Conservation (phyloP, 2,113 vertebrate species). For the Datnioides undecimradiatus region DNA sequence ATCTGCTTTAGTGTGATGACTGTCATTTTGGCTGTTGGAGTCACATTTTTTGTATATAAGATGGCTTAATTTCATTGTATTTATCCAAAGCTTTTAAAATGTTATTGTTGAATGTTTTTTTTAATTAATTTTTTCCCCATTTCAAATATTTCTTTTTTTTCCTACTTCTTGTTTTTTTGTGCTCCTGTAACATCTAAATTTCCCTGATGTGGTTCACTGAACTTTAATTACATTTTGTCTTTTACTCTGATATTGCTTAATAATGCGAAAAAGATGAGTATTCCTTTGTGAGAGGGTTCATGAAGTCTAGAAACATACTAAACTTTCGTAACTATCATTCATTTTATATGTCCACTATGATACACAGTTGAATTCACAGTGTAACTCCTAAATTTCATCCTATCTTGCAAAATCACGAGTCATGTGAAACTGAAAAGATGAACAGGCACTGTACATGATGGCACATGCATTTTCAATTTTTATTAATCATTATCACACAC, state of each 20-base stretch:
- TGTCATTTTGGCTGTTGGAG: no score
- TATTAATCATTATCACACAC: constrained; percentile 65
- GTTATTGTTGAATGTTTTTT: no score
- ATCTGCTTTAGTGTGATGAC: no score
- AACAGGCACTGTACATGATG: constrained; percentile 10
- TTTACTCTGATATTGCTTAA: not conserved
- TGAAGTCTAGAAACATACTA: not conserved
- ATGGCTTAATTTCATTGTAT: no score
- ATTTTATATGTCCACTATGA: not conserved
- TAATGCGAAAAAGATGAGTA: not conserved
- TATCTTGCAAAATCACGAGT: not conserved
- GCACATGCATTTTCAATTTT: constrained; percentile 44
- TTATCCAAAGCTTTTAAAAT: no score
- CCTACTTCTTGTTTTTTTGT: no score
- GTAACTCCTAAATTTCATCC: not conserved
- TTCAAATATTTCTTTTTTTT: no score
- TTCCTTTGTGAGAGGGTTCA: no score
- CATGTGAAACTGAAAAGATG: not conserved
- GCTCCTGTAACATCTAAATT: not conserved
- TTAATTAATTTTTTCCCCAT: no score
- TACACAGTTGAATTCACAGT: not conserved
- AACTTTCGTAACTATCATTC: not conserved
- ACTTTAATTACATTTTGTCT: not conserved
- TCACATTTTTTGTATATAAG: no score
- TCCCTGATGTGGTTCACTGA: no score